phyloP scores from a whole-genome alignment of 2,888 invertebrate species.

The Corbicula japonica region DNA sequence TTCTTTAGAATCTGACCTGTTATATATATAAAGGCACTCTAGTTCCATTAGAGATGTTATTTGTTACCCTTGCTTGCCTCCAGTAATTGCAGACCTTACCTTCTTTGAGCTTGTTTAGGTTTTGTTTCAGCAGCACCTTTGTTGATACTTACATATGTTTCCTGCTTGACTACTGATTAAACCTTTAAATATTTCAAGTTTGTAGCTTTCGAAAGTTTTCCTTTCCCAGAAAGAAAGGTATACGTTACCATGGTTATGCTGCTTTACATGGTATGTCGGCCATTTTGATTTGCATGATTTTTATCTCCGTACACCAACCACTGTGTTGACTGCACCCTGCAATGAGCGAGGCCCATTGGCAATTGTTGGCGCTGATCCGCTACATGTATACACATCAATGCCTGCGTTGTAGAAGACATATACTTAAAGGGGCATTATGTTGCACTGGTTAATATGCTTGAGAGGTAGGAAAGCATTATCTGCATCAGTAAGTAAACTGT shows the following conservation, averaged over 20 bases:
- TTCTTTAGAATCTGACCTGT: too few relatives aligned
- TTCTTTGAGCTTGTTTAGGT: constrained; percentile 11
- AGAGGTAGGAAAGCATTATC: constrained; percentile 34
- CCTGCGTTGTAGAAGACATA: constrained; percentile 34
- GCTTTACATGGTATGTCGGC: not conserved
- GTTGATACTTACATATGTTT: constrained; percentile 19
- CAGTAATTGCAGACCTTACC: constrained; percentile 24
- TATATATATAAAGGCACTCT: too few relatives aligned
- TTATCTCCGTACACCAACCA: constrained; percentile 10
- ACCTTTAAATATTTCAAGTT: too few relatives aligned
- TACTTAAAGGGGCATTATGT: constrained; percentile 39
- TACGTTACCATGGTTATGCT: not conserved
- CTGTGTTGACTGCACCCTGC: constrained; percentile 18
- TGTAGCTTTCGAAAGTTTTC: too few relatives aligned
- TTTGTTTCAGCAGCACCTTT: constrained; percentile 33
- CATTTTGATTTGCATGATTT: constrained; percentile 17
- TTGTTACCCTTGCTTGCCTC: constrained; percentile 25
- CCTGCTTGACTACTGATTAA: constrained; percentile 16
- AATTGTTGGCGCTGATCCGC: constrained; percentile 29
- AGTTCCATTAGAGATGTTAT: not conserved
- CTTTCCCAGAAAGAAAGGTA: too few relatives aligned
- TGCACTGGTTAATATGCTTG: constrained; percentile 44
- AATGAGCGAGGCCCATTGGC: not conserved
- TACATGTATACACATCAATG: constrained; percentile 31
- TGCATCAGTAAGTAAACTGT: too few relatives aligned